Evolutionary conservation across 2,113 vertebrate genomes (phyloP), one percentile per base, ranked within the genome.

Genomic region (Urocitellus parryii): DNA sequence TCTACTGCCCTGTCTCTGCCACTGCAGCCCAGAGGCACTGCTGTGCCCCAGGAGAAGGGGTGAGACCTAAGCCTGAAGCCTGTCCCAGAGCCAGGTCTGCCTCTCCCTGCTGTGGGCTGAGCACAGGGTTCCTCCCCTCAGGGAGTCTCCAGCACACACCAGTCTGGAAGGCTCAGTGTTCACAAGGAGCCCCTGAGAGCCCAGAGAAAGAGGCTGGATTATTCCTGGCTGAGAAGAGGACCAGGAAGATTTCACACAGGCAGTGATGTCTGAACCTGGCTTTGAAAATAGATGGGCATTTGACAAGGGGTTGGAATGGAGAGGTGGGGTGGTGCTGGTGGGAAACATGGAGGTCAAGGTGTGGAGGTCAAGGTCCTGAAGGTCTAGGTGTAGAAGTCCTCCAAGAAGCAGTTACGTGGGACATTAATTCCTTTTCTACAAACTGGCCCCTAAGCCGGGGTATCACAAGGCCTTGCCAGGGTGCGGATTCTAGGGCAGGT

Each of bases 21-120:
- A 18, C 22, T 95, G 5, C 29, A 58, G 48, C 7, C 11, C 22
- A 34, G 65, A 73, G 63, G 34, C 37, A 9, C 51, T 42, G 13
- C 34, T 72, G 29, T 0, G n/a, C 8, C 11, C 24, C 51, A n/a
- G 58, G 72, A 78, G 65, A 84, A 81, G 70, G 58, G 27, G 17
- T 29, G 20, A 81, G 74, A 37, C 73, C 34, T 29, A 24, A 79
- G 80, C 48, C 53, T 90, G 68, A 18, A 20, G 39, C 18, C 10
- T 1, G 34, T 24, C 17, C 29, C n/a, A 0, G 4, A 4, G 8
- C 2, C 39, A 29, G 0, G 29, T 0, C 2, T 5, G 4, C 4
- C 4, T 12, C 22, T 9, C 34, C 74, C 68, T 29, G 39, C 29
- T 24, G 51, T 9, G 22, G 68, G 56, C 27, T 51, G 61, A 51